Conservation (phyloP, 2,888 invertebrate species). For the Plutella xylostella region DNA sequence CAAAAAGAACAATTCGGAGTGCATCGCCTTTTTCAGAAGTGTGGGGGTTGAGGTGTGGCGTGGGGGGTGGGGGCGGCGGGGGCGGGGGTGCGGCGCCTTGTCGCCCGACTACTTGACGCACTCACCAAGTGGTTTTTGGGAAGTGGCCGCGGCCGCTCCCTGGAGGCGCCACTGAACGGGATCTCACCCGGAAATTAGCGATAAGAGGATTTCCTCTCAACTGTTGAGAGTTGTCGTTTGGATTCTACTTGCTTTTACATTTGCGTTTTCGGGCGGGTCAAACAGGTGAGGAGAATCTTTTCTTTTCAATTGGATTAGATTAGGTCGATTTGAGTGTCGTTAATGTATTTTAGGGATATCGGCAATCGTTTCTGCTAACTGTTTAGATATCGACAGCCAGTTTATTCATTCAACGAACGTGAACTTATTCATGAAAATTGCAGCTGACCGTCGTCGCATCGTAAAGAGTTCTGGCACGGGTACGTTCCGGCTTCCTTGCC, state of each 20-base stretch:
- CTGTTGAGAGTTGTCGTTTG: neutral
- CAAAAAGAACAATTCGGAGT: constrained; percentile 67
- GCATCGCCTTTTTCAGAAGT: constrained; percentile 67
- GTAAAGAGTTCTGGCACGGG: no score
- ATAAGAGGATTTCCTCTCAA: constrained; percentile 4
- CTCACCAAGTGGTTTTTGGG: constrained; percentile 54
- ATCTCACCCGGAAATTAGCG: constrained; percentile 8
- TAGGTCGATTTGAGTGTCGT: no score
- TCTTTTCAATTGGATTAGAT: no score
- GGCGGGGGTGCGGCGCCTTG: constrained; percentile 20
- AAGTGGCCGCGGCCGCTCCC: constrained; percentile 39
- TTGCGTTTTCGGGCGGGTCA: neutral
- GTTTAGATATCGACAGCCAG: no score
- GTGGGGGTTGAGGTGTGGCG: constrained; percentile 40
- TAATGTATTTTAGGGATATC: no score
- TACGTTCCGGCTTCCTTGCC: no score
- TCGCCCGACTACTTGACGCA: constrained; percentile 44
- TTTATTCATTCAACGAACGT: no score
- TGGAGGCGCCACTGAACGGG: constrained; percentile 33
- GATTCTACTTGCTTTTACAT: neutral
- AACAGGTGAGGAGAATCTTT: neutral
- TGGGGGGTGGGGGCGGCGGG: constrained; percentile 17
- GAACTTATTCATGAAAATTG: no score
- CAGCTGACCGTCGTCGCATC: no score
- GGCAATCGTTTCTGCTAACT: no score